Evolutionary conservation across 2,113 vertebrate genomes (phyloP), one percentile per base, ranked within the genome.

Genomic region (Nesospiza acunhae): DNA sequence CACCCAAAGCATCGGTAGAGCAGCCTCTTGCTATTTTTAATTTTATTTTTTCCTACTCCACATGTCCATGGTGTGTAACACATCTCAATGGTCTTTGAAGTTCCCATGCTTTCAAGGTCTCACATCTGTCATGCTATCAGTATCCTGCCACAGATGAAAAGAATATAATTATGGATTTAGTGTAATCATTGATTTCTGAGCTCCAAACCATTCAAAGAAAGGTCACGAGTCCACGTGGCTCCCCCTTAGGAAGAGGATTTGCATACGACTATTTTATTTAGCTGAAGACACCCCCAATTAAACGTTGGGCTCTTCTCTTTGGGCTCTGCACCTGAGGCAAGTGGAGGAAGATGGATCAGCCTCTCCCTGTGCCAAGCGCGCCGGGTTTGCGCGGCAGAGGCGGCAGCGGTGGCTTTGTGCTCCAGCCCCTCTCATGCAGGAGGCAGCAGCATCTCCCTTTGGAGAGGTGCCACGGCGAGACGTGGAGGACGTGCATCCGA

Each of bases 131-230:
- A 66, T 24, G 2, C 83, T 84, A 93, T 49, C 95, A 68, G 83
- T 92, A 87, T 78, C 84, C 90, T 73, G 85, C 80, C 66, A 79
- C 79, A 96, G 73, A 94, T 95, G 88, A 96, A 97, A 96, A 97
- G 94, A 96, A 93, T 94, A 95, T 96, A 95, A 96, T 96, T 95
- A 96, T 93, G 95, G 96, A 96, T 96, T 95, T 95, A 95, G 95
- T 90, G 96, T 96, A 96, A 96, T 90, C 96, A 95, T 96, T 97
- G 94, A 96, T 96, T 96, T 94, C 91, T 96, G 87, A 92, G 91
- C 94, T 96, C 93, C 92, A 56, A 96, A 95, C 79, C 93, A 84
- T 75, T 96, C 96, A 95, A 90, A 97, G 94, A 96, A 96, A 96
- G 94, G 95, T 97, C 95, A 91, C 67, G 47, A 84, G 92, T 60